A percentile compares a stretch with the other conserved stretches of the same genome.
Conservation (phyloP, 2,113 vertebrate genomes). For the Leucosticte australis region DNA sequence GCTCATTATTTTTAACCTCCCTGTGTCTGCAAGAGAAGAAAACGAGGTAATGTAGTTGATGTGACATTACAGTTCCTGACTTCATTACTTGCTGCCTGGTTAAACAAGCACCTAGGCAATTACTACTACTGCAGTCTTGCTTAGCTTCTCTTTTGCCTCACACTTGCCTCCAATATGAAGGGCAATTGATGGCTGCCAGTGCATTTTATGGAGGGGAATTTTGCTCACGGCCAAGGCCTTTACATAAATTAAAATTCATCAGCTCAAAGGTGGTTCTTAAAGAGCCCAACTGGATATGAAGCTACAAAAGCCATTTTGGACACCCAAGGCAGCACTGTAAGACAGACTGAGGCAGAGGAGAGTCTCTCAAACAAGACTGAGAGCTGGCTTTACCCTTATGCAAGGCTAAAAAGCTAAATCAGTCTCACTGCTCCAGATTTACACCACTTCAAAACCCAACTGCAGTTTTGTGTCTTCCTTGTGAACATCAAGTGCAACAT, state of each 20-base stretch:
- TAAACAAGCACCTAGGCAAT: conserved; percentile 40
- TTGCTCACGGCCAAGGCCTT: background rate
- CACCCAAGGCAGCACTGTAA: background rate
- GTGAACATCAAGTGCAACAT: background rate
- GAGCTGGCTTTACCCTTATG: background rate
- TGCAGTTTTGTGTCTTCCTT: background rate
- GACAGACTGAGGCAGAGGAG: background rate
- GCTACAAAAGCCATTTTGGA: background rate
- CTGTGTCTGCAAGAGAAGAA: conserved; percentile 48
- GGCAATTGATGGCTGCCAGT: background rate
- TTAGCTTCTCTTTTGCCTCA: background rate
- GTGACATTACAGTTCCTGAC: conserved; percentile 36
- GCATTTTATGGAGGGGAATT: background rate
- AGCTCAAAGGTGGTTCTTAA: background rate
- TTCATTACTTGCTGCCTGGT: conserved; percentile 55
- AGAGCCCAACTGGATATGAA: background rate
- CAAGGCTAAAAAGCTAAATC: background rate
- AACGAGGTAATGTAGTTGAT: conserved; percentile 42
- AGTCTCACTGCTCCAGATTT: background rate
- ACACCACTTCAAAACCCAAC: background rate
- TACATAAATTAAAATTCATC: background rate
- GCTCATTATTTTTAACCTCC: conserved; percentile 65
- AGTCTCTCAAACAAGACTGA: background rate
- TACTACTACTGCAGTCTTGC: background rate
- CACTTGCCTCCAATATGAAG: background rate